These are phyloP conservation scores for Garra rufa DNA, from an alignment of 2,113 vertebrate species.

Conservation along the genomic window DNA sequence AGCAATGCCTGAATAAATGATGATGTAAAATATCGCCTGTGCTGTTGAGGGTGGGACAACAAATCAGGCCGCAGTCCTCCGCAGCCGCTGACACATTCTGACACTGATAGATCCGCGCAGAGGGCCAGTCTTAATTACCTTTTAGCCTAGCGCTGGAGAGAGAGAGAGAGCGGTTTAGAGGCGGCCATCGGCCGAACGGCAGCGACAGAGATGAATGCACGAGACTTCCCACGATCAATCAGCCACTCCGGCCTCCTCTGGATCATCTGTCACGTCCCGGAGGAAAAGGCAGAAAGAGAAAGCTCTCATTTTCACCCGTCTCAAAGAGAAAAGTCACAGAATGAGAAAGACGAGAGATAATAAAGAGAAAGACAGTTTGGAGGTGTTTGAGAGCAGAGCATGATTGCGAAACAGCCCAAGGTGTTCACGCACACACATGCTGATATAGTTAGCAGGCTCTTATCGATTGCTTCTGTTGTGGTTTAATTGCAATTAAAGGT, in stretches of 20 bases:
- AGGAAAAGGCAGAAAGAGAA: conserved; percentile 31
- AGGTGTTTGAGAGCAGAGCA: conserved; percentile 25
- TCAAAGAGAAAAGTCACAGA: conserved; percentile 17
- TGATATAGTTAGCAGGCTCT: conserved; percentile 15
- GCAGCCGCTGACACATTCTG: conserved; percentile 38
- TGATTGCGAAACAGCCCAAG: neutral
- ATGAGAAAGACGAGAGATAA: neutral
- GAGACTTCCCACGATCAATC: conserved; percentile 69
- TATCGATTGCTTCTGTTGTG: conserved; percentile 76
- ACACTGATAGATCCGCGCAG: conserved; percentile 55
- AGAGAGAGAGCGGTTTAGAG: conserved; percentile 55
- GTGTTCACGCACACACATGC: neutral
- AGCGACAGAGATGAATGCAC: conserved; percentile 69
- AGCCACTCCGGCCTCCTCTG: conserved; percentile 58
- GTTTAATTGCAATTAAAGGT: conserved; percentile 78
- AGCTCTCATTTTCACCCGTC: neutral
- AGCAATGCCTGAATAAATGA: conserved; percentile 48
- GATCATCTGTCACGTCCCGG: conserved; percentile 69
- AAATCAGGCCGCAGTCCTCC: conserved; percentile 51
- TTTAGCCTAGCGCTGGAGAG: conserved; percentile 40
- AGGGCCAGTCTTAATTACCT: conserved; percentile 63
- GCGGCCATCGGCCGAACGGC: conserved; percentile 48
- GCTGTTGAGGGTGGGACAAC: conserved; percentile 48
- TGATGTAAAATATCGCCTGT: conserved; percentile 53
- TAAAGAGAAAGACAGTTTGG: conserved; percentile 3